Evolutionary conservation across 1,140 invertebrate genomes (phyloP).

Genomic region (Drosophila athabasca): DNA sequence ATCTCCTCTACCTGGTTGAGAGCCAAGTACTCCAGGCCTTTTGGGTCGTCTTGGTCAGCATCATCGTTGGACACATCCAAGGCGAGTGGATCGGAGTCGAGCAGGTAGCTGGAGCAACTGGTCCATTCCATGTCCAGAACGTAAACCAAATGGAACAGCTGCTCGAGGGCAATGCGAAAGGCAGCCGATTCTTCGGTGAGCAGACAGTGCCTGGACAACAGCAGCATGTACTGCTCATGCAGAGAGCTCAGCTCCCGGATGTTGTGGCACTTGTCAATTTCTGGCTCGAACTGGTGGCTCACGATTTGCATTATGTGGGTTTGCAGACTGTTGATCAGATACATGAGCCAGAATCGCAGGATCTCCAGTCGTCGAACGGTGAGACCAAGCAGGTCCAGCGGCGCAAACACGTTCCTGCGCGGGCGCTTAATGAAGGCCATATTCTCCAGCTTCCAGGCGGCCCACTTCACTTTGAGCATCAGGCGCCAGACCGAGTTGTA

Average conservation of each 20-base stretch:
- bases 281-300: slow-evolving; percentile 54
- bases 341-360: slow-evolving; percentile 79
- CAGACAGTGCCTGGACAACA: slow-evolving; percentile 64
- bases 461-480: slow-evolving; percentile 80
- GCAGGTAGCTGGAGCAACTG: slow-evolving; percentile 44
- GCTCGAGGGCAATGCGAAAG: slow-evolving; percentile 62
- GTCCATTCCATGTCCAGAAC: slow-evolving; percentile 67
- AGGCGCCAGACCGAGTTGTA: slow-evolving; percentile 78
- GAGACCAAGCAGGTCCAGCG: slow-evolving; percentile 63
- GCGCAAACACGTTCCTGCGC: slow-evolving; percentile 29
- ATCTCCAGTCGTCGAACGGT: slow-evolving; percentile 76
- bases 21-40: slow-evolving; percentile 43
- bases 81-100: slow-evolving; percentile 56
- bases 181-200: slow-evolving; percentile 38
- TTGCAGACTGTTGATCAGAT: slow-evolving; percentile 65
- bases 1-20: slow-evolving; percentile 67
- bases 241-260: slow-evolving; percentile 52
- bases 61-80: slow-evolving; percentile 10
- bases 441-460: slow-evolving; percentile 69
- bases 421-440: slow-evolving; percentile 55
- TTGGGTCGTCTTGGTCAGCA: neutral
- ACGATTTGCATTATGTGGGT: slow-evolving; percentile 65
- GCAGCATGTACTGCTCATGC: slow-evolving; percentile 58
- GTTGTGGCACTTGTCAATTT: slow-evolving; percentile 44
- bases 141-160: slow-evolving; percentile 60